These are phyloP conservation scores for Cantharis nigra DNA, from an alignment of 2,888 invertebrate genomes.

Conservation along the genomic window DNA sequence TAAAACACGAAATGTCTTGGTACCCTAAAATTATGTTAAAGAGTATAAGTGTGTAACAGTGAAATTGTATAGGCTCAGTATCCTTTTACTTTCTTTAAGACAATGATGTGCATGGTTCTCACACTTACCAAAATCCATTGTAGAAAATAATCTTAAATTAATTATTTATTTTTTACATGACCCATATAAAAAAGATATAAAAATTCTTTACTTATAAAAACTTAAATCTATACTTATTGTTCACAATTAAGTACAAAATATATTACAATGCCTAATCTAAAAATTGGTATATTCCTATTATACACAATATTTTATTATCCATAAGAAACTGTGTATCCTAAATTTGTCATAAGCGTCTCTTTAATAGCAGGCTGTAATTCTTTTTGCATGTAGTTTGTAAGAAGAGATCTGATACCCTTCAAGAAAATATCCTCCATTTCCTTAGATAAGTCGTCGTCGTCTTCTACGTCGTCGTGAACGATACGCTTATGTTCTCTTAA, in stretches of 20 bases:
- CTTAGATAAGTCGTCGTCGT: constrained; percentile 69
- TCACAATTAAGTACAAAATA: neutral
- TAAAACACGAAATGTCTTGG: neutral
- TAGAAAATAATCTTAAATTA: neutral
- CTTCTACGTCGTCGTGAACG: constrained; percentile 53
- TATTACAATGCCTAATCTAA: neutral
- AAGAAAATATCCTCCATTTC: constrained; percentile 87
- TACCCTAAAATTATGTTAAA: neutral
- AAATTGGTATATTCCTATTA: neutral
- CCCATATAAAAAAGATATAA: neutral
- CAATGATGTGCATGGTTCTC: neutral
- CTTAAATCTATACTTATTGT: neutral
- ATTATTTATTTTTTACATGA: neutral
- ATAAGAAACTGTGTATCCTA: constrained; percentile 86
- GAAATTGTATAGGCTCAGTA: neutral
- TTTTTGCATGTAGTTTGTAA: constrained; percentile 83
- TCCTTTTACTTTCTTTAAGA: neutral
- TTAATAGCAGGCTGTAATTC: constrained; percentile 84
- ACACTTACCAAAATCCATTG: neutral
- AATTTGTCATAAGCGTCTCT: constrained; percentile 83
- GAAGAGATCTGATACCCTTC: constrained; percentile 77
- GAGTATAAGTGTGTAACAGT: neutral
- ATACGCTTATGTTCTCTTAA: constrained; percentile 47
- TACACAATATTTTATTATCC: constrained; percentile 62
- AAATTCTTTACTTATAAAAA: neutral